Evolutionary conservation across 2,888 invertebrate genomes (phyloP), one percentile per base, ranked within the genome.

Genomic region (Achlya flavicornis): DNA sequence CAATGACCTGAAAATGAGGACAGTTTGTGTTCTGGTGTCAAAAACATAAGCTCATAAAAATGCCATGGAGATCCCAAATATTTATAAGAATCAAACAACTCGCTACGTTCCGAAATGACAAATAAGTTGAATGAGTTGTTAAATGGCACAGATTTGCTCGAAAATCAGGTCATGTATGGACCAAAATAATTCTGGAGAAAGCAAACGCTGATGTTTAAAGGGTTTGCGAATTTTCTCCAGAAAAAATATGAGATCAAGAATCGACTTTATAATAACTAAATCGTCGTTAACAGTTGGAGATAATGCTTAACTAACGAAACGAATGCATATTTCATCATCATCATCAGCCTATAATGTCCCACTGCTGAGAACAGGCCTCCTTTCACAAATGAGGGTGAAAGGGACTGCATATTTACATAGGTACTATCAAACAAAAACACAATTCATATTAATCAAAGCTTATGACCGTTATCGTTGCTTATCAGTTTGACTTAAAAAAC

Each of bases 401-500:
- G n/a, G n/a, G n/a, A n/a, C n/a, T 26, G 26, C 26, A 26, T 1
- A 26, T 26, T 26, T 26, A 26, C 26, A 26, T 26, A 26, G 26
- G 26, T 2, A 26, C 26, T 26, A 26, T 35, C 35, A 35, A 35
- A 35, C 7, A 35, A 35, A 7, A 35, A 35, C 35, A 35, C 7
- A 35, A 5, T 35, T 41, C 12, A 7, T 41, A 41, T 12, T 41
- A 41, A 12, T 12, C 41, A 41, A 41, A 41, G 12, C 33, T 26
- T 33, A 32, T 32, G 35, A 58, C 26, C 14, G 38, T 3, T 35
- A 58, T 58, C 16, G 35, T 58, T 59, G 38, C 16, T 59, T 12
- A 35, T 61, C 14, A 68, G 63, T 65, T 62, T 33, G 14, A 12
- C 12, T 41, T 12, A 12, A 12, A 66, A 67, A 65, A 63, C 57